Evolutionary conservation across 2,888 invertebrate species (phyloP).

Genomic region (Megaustenia siamemsis): DNA sequence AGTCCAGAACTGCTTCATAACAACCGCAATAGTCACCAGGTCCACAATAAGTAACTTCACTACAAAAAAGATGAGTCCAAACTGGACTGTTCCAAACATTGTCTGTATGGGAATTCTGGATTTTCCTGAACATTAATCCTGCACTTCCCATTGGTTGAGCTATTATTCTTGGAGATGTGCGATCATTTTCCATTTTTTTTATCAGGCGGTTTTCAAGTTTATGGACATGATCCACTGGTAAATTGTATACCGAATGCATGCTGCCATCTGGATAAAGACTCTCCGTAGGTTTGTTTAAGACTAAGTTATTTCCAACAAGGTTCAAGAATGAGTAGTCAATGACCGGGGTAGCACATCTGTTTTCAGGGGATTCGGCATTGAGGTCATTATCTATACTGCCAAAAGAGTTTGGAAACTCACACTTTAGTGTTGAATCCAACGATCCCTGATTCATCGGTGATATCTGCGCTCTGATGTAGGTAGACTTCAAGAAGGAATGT

Average conservation of each 20-base stretch:
- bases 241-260: not conserved
- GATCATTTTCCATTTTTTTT: not conserved
- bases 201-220: not conserved
- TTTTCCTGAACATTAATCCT: not conserved
- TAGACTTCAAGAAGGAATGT: conserved; percentile 17
- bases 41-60: not conserved
- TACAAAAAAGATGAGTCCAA: conserved; percentile 22
- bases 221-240: not conserved
- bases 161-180: not conserved
- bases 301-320: conserved; percentile 18
- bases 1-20: conserved; percentile 44
- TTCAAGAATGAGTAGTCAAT: conserved; percentile 49
- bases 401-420: not conserved
- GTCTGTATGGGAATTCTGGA: not conserved
- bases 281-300: not conserved
- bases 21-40: conserved; percentile 39
- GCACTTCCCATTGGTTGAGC: not conserved
- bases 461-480: not conserved
- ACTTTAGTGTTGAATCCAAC: not conserved
- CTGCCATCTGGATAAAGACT: not conserved
- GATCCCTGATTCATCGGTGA: conserved; percentile 17
- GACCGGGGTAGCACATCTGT: conserved; percentile 29
- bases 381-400: conserved; percentile 38
- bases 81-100: not conserved
- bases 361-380: not conserved